A percentile compares a stretch with the other conserved stretches of the same genome.
Evolutionary conservation across 2,888 invertebrate species (phyloP).

Genomic region (Xestia sexstrigata): DNA sequence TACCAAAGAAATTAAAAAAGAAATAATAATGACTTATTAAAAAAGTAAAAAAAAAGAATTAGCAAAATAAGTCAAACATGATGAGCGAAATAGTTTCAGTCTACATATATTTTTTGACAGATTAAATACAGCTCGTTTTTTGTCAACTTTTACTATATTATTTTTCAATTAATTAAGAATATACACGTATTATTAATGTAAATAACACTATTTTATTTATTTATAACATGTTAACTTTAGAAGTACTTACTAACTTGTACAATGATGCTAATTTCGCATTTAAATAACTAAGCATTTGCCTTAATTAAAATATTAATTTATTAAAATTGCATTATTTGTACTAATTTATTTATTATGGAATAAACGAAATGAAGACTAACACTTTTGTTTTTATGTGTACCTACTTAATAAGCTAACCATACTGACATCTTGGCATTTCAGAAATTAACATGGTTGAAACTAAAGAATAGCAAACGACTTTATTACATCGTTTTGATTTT

Average conservation of each 20-base stretch:
- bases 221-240: constrained; percentile 73
- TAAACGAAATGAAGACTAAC: constrained; percentile 84
- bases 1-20: constrained; percentile 17
- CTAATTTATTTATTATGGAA: constrained; percentile 85
- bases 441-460: neutral
- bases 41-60: constrained; percentile 42
- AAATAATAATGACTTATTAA: constrained; percentile 28
- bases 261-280: constrained; percentile 86
- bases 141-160: constrained; percentile 63
- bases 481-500: neutral
- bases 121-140: constrained; percentile 42
- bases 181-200: constrained; percentile 76
- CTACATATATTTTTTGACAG: constrained; percentile 14
- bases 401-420: constrained; percentile 14
- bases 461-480: neutral
- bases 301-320: constrained; percentile 79
- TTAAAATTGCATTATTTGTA: constrained; percentile 80
- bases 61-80: constrained; percentile 36
- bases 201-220: constrained; percentile 86
- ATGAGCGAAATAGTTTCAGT: neutral
- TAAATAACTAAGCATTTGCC: constrained; percentile 81
- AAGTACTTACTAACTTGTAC: constrained; percentile 83
- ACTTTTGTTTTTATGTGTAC: constrained; percentile 53
- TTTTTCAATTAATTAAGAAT: constrained; percentile 64
- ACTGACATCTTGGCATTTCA: neutral